phyloP scores from a whole-genome alignment of 2,888 invertebrate species.

The Nomada ferruginata region DNA sequence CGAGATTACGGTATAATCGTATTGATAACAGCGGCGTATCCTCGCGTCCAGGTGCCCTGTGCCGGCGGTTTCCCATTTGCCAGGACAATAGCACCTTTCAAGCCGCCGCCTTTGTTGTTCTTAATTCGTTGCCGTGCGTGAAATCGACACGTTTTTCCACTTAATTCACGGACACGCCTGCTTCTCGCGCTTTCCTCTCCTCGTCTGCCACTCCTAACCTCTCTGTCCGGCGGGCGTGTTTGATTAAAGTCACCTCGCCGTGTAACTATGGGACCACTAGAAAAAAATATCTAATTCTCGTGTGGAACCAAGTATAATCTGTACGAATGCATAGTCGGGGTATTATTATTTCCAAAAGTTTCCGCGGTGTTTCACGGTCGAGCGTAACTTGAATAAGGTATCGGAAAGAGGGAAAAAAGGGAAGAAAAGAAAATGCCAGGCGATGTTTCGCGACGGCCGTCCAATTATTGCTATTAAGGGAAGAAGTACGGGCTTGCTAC shows the following conservation, averaged over 20 bases:
- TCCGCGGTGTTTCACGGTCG: neutral
- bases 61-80: conserved; percentile 69
- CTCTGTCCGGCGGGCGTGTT: neutral
- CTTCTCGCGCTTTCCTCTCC: conserved; percentile 42
- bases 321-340: no score
- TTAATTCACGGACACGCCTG: conserved; percentile 73
- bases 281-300: no score
- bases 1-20: conserved; percentile 59
- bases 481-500: conserved; percentile 52
- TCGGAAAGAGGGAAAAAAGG: neutral
- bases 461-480: conserved; percentile 47
- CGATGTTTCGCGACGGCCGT: conserved; percentile 15
- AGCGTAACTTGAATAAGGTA: conserved; percentile 24
- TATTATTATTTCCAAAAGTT: neutral
- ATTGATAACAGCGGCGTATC: conserved; percentile 60
- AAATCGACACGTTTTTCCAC: conserved; percentile 76
- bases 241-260: no score
- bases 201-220: neutral
- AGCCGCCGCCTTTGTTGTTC: conserved; percentile 71
- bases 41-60: conserved; percentile 44
- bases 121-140: conserved; percentile 74
- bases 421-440: neutral
- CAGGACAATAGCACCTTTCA: conserved; percentile 72
- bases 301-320: no score
- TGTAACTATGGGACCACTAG: no score